Base-by-base conservation (phyloP, 2,113 vertebrate genomes). In the Bucco capensis region DNA sequence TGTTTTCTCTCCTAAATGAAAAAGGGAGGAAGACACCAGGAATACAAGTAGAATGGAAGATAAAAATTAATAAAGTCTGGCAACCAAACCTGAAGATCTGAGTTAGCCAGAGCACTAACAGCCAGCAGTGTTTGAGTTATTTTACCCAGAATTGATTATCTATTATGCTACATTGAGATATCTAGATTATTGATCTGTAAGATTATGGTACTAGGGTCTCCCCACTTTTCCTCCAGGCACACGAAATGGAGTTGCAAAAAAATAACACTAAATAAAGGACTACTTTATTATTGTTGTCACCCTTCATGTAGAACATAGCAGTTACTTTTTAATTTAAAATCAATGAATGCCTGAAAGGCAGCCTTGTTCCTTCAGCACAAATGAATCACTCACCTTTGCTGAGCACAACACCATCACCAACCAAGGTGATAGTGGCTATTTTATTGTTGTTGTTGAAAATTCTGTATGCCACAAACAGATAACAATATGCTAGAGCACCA, bases 321-420 rank as follows among this genome's bases (percentile, higher is more conserved):
- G 96, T 97, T 97, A 97, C 86, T 97, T 97, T 98, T 98, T 97
- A 98, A 98, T 97, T 98, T 97, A 97, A 98, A 98, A 97, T 97
- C 97, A 97, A 95, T 97, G 96, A 92, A 60, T 4, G 44, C 95
- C 95, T 97, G 95, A 96, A 96, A 97, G 96, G 95, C 96, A 95
- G 94, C 76, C 88, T 74, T 93, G 86, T 95, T 97, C 94, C 93
- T 97, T 97, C 91, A 81, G 89, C 89, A 96, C 84, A 95, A 96
- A 96, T 97, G 96, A 98, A 95, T 95, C 94, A 94, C 94, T 97
- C 86, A 83, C 97, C 95, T 97, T 96, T 96, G 96, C 94, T 30
- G 72, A 96, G 95, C 91, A 83, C 78, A 93, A 95, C 90, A 73
- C 44, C 22, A 89, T 89, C 85, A 67, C 65, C 82, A 95, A 86